A percentile compares a stretch with the other conserved stretches of the same genome.
These are phyloP conservation scores for Cryptotis parvus DNA, from an alignment of 2,113 vertebrate species.

Conservation along the genomic window DNA sequence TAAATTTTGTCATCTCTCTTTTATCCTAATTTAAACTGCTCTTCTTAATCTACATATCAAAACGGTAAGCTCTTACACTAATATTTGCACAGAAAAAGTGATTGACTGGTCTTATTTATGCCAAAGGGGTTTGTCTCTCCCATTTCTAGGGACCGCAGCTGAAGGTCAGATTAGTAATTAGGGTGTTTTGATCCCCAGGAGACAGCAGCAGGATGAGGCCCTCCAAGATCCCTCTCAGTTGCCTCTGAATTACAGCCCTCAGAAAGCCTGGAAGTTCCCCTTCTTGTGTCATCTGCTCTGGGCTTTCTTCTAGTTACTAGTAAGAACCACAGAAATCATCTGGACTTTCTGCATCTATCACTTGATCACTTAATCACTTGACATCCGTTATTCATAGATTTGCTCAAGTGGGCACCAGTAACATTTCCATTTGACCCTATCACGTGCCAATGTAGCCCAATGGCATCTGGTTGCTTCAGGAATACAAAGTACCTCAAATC, in stretches of 20 bases:
- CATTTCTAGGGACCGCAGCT: not conserved
- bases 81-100: not conserved
- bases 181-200: not conserved
- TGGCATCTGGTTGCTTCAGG: too few species aligned
- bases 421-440: too few species aligned
- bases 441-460: too few species aligned
- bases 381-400: too few species aligned
- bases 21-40: not conserved
- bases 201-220: not conserved
- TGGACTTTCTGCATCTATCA: conserved; percentile 7
- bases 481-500: too few species aligned
- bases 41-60: conserved; percentile 1
- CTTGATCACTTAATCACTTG: too few species aligned
- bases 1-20: not conserved
- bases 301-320: conserved; percentile 3
- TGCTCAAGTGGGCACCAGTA: too few species aligned
- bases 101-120: not conserved
- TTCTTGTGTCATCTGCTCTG: not conserved
- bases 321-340: not conserved
- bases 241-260: not conserved
- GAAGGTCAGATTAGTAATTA: not conserved
- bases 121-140: not conserved
- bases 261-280: not conserved
- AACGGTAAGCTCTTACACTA: not conserved
- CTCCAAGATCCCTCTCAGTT: not conserved